Conservation (phyloP, 2,797 vertebrate genomes). For the Scolopax bukidnonensis region DNA sequence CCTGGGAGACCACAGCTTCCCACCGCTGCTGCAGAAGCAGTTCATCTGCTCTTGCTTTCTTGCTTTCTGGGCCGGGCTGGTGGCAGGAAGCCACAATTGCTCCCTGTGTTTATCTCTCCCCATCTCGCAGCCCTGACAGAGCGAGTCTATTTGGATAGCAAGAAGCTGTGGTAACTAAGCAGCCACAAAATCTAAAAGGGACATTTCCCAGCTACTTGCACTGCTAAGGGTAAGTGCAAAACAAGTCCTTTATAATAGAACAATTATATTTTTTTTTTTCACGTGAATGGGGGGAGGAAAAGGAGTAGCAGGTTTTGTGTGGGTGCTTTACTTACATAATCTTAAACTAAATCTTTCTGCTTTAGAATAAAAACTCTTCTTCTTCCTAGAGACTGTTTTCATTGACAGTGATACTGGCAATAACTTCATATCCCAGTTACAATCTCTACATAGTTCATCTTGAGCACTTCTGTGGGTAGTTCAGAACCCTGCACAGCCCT, state of each 20-base stretch:
- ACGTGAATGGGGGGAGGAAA: neutral
- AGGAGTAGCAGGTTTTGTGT: slow-evolving; percentile 20
- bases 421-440: neutral
- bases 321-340: slow-evolving; percentile 25
- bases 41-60: slow-evolving; percentile 45
- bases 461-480: neutral
- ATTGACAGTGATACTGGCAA: neutral
- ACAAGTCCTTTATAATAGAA: neutral
- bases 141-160: slow-evolving; percentile 57
- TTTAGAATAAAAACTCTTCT: neutral
- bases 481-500: neutral
- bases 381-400: neutral
- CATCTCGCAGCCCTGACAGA: slow-evolving; percentile 40
- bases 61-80: slow-evolving; percentile 39
- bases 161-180: slow-evolving; percentile 59
- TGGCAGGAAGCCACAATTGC: slow-evolving; percentile 70
- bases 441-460: neutral
- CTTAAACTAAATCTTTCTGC: neutral
- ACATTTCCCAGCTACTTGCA: slow-evolving; percentile 43
- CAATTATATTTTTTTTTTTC: neutral
- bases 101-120: slow-evolving; percentile 63
- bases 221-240: slow-evolving; percentile 8
- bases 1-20: slow-evolving; percentile 24
- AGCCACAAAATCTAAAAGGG: slow-evolving; percentile 56
- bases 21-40: neutral